phyloP scores from a whole-genome alignment of 1,140 invertebrate genomes.

The Trichogramma pretiosum region DNA sequence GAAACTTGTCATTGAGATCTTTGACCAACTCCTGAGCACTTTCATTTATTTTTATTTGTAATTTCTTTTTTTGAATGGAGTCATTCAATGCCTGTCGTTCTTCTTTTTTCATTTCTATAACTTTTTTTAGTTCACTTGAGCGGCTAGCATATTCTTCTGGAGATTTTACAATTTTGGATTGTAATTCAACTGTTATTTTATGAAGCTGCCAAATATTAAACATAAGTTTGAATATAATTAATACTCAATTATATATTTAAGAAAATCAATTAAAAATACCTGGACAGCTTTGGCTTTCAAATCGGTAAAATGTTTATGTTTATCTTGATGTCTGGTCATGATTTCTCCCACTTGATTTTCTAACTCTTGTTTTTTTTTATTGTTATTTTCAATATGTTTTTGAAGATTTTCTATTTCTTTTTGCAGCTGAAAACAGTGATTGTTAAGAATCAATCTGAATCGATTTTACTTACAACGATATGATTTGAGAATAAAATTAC shows the following conservation, averaged over 20 bases:
- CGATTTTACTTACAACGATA: too few relatives aligned
- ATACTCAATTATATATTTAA: not conserved
- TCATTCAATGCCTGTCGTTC: conserved; percentile 20
- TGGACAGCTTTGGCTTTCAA: conserved; percentile 16
- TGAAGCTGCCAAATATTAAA: conserved; percentile 18
- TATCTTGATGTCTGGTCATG: conserved; percentile 7
- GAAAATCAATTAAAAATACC: not conserved
- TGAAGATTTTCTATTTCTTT: conserved; percentile 22
- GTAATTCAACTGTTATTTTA: conserved; percentile 22
- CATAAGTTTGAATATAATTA: not conserved
- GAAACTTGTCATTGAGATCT: conserved; percentile 21
- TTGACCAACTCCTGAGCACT: conserved; percentile 19
- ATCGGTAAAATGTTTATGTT: conserved; percentile 9
- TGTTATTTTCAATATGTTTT: conserved; percentile 9
- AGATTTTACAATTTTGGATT: conserved; percentile 26
- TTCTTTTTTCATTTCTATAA: conserved; percentile 20
- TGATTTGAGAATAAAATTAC: conserved; percentile 9
- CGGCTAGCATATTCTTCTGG: conserved; percentile 24
- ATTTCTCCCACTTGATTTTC: conserved; percentile 6
- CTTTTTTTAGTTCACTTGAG: conserved; percentile 23
- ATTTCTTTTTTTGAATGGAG: conserved; percentile 24
- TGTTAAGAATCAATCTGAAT: too few relatives aligned
- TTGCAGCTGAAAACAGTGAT: conserved; percentile 20
- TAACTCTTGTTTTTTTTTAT: conserved; percentile 10
- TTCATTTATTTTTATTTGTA: conserved; percentile 23